Evolutionary conservation across 2,113 vertebrate genomes (phyloP).

Genomic region (Thamnaconus septentrionalis): DNA sequence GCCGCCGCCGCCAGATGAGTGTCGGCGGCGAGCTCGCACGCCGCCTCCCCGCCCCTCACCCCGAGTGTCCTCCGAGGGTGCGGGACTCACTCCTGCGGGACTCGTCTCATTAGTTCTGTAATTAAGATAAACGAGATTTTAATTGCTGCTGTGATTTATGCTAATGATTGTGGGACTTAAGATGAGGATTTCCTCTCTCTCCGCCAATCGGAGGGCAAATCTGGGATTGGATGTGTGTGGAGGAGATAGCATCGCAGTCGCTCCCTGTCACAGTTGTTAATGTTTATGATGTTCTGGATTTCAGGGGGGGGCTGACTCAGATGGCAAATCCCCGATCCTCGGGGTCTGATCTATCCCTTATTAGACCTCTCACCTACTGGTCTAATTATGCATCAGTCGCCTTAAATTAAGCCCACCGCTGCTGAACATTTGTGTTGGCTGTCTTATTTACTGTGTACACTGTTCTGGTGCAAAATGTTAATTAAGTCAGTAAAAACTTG

Average conservation of each 20-base stretch:
- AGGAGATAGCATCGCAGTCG: slow-evolving; percentile 37
- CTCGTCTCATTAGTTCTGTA: slow-evolving; percentile 82
- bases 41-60: slow-evolving; percentile 36
- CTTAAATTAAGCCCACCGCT: not conserved
- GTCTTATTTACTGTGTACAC: not conserved
- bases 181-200: slow-evolving; percentile 66
- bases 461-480: not conserved
- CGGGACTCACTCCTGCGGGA: slow-evolving; percentile 66
- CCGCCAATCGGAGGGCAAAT: slow-evolving; percentile 60
- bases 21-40: slow-evolving; percentile 30
- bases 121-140: slow-evolving; percentile 84
- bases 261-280: slow-evolving; percentile 35
- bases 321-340: slow-evolving; percentile 20
- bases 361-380: slow-evolving; percentile 33
- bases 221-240: slow-evolving; percentile 58
- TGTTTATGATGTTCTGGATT: slow-evolving; percentile 39
- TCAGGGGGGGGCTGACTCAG: slow-evolving; percentile 3
- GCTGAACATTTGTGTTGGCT: not conserved
- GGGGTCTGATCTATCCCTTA: slow-evolving; percentile 12
- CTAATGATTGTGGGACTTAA: slow-evolving; percentile 75
- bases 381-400: slow-evolving; percentile 22
- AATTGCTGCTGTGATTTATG: slow-evolving; percentile 79
- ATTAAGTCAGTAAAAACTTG: not conserved
- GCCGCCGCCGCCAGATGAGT: slow-evolving; percentile 43
- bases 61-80: slow-evolving; percentile 66